Base-by-base conservation (phyloP, 2,113 vertebrate species). In the Gracilinanus agilis region DNA sequence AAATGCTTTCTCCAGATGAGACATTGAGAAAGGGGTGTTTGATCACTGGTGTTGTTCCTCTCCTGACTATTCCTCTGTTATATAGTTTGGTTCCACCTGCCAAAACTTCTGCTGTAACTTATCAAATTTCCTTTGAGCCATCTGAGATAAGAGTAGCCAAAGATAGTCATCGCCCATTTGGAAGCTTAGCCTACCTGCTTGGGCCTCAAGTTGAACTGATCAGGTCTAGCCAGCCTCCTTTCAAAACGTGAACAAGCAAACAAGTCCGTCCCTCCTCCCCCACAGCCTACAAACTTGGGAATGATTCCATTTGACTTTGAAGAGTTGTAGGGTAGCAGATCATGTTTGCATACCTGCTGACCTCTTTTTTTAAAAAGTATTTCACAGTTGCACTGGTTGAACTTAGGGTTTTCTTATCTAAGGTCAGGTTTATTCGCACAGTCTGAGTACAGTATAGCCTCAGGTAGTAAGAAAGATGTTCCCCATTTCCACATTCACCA, bases 391-490 rank as follows among this genome's bases (percentile, higher is more conserved):
- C 55, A 29, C 90, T 23, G 24, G 34, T 58, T 95, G 92, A 97
- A 89, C 95, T 91, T 54, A 54, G 92, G 90, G 94, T 95, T 96
- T 55, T 29, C 96, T 97, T 97, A 97, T 95, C 94, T 95, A 89
- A 92, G 96, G 91, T 94, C 91, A 75, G 96, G 27, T 95, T 96
- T 96, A 94, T 92, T 95, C 89, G 92, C 92, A 92, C 67, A 95
- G 90, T 49, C 92, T 54, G n/a, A 95, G 90, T 92, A 91, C 75
- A 90, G 56, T 92, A 90, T 93, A 12, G 54, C 90, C 88, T 29
- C 44, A 95, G 61, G 21, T 34, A 21, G 56, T 40, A n/a, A n/a
- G n/a, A n/a, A n/a, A n/a, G n/a, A n/a, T n/a, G n/a, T n/a, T n/a
- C n/a, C n/a, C n/a, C n/a, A n/a, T n/a, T n/a, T n/a, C n/a, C n/a